Conservation (phyloP, 2,113 vertebrate species). For the Ranitomeya imitator region DNA sequence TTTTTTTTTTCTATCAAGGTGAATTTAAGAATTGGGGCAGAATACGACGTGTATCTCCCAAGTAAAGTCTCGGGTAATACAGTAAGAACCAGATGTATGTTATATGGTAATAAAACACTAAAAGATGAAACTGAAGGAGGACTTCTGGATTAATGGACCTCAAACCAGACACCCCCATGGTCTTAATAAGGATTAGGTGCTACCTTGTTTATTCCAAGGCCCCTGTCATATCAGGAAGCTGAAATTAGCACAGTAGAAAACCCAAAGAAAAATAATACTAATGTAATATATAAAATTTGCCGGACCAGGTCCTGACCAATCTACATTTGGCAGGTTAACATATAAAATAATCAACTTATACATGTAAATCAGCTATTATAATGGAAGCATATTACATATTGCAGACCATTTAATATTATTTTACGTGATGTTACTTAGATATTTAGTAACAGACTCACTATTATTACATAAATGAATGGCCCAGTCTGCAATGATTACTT, state of each 20-base stretch:
- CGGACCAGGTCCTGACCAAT: not conserved
- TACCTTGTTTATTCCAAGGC: slow-evolving; percentile 34
- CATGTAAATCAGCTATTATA: not conserved
- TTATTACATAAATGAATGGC: too few species aligned
- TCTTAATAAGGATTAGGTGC: slow-evolving; percentile 50
- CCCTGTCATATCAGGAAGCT: not conserved
- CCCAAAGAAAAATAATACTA: not conserved
- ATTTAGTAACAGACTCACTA: too few species aligned
- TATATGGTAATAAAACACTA: slow-evolving; percentile 34
- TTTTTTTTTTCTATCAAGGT: not conserved
- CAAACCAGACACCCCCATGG: slow-evolving; percentile 39
- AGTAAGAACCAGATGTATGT: slow-evolving; percentile 12
- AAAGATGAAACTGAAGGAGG: slow-evolving; percentile 27
- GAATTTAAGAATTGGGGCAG: not conserved
- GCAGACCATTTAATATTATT: not conserved
- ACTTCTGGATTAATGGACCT: slow-evolving; percentile 42
- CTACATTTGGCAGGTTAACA: not conserved
- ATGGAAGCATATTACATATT: not conserved
- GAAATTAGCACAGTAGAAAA: not conserved
- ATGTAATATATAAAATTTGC: slow-evolving; percentile 7
- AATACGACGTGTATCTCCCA: not conserved
- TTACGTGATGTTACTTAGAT: not conserved
- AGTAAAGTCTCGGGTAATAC: slow-evolving; percentile 8
- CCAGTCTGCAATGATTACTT: too few species aligned
- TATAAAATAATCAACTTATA: too few species aligned